Evolutionary conservation across 2,888 invertebrate species (phyloP).

Genomic region (Elysia crispata): DNA sequence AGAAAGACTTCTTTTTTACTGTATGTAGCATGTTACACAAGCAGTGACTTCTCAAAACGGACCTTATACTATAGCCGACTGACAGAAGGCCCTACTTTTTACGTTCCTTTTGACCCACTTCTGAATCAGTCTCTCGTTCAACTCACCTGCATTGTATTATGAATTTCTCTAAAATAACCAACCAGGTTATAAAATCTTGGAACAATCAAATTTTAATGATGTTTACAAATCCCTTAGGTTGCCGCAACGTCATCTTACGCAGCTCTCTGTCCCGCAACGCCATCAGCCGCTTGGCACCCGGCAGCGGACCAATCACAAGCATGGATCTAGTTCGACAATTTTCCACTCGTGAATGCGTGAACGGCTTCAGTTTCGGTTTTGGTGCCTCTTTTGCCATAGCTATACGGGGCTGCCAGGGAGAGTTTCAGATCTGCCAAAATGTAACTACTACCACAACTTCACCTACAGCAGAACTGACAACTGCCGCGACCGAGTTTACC

Average conservation of each 20-base stretch:
- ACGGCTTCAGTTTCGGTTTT: slow-evolving; percentile 3
- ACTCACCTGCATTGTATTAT: too few relatives aligned
- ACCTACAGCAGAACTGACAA: too few relatives aligned
- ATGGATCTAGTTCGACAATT: slow-evolving; percentile 14
- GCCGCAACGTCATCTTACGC: neutral
- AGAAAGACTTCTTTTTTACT: too few relatives aligned
- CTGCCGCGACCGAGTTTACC: too few relatives aligned
- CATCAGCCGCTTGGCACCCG: neutral
- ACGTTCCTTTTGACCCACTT: too few relatives aligned
- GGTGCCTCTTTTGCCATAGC: slow-evolving; percentile 2
- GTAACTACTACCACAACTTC: neutral
- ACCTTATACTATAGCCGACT: too few relatives aligned
- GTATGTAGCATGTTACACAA: too few relatives aligned
- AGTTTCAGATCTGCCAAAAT: slow-evolving; percentile 14
- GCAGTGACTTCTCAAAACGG: too few relatives aligned
- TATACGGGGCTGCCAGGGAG: slow-evolving; percentile 22
- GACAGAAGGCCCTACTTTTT: too few relatives aligned
- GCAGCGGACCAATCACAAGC: neutral
- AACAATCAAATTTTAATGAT: neutral
- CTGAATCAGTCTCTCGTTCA: too few relatives aligned
- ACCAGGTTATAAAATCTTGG: too few relatives aligned
- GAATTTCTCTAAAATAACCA: too few relatives aligned
- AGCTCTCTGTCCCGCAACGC: neutral
- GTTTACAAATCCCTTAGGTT: slow-evolving; percentile 1
- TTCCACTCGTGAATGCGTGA: neutral